Conservation (phyloP, 2,797 vertebrate species). For the Hapalemur alaotrensis region DNA sequence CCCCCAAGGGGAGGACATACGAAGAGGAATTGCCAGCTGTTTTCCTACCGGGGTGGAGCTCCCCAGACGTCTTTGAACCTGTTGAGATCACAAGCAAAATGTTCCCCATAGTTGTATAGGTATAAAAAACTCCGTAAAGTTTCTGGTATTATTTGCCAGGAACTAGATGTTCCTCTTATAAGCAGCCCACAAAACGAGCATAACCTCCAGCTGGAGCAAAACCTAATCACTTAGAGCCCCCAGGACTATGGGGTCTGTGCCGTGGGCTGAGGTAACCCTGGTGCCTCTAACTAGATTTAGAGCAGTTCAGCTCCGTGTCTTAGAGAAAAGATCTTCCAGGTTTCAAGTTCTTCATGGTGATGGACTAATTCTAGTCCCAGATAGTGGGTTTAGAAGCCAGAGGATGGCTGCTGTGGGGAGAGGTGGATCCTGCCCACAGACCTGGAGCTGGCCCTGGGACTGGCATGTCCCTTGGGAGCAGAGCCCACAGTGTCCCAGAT, state of each 20-base stretch:
- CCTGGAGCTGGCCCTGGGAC: neutral
- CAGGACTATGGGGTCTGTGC: neutral
- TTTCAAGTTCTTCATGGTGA: neutral
- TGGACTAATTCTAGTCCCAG: neutral
- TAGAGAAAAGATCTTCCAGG: neutral
- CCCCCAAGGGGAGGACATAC: neutral
- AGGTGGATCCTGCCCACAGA: accelerated
- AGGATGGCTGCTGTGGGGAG: neutral
- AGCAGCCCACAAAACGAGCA: neutral
- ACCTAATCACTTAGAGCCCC: neutral
- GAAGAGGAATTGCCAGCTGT: neutral
- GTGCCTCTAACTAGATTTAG: neutral
- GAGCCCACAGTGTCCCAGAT: neutral
- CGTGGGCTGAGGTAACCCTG: neutral
- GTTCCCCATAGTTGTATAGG: neutral
- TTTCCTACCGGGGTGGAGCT: neutral
- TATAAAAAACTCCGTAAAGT: neutral
- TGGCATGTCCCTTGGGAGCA: neutral
- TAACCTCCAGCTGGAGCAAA: neutral
- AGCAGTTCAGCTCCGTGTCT: neutral
- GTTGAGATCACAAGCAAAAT: neutral
- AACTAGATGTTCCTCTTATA: neutral
- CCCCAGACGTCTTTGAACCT: neutral
- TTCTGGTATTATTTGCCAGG: neutral
- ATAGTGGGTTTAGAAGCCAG: neutral